A percentile compares a stretch with the other conserved stretches of the same genome.
Conservation (phyloP, 37 sponge, comb jelly and placozoan species). For the Theonella swinhoei region DNA sequence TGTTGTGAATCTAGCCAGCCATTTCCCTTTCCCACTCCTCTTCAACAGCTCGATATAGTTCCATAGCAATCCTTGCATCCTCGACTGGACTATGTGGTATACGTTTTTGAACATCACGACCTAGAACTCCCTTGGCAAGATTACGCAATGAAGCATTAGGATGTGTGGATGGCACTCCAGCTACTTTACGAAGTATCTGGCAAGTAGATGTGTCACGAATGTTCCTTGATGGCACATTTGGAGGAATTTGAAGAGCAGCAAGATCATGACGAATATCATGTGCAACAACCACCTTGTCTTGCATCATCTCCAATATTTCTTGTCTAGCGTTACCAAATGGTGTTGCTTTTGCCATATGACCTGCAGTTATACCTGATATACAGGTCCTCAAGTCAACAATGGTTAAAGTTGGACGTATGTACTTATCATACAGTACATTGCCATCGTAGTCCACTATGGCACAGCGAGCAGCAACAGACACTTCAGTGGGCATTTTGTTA, state of each 20-base stretch:
- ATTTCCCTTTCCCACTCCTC: slow-evolving; percentile 76
- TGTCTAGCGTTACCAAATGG: slow-evolving; percentile 41
- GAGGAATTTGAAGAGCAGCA: slow-evolving; percentile 31
- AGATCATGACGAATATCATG: slow-evolving; percentile 75
- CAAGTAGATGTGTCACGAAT: slow-evolving; percentile 67
- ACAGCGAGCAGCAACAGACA: slow-evolving; percentile 65
- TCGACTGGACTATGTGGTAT: slow-evolving; percentile 75
- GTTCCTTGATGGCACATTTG: too few relatives aligned
- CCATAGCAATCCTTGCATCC: slow-evolving; percentile 81
- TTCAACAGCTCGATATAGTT: slow-evolving; percentile 50
- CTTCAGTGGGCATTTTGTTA: background rate
- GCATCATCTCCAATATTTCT: slow-evolving; percentile 39
- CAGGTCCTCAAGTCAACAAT: slow-evolving; percentile 64
- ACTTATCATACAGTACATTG: slow-evolving; percentile 65
- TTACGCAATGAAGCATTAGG: slow-evolving; percentile 72
- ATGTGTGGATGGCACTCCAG: slow-evolving; percentile 8
- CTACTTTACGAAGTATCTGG: slow-evolving; percentile 32
- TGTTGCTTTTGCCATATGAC: slow-evolving; percentile 50
- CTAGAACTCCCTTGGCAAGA: slow-evolving; percentile 41
- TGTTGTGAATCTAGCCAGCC: too few relatives aligned
- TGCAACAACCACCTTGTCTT: slow-evolving; percentile 63
- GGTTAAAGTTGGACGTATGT: slow-evolving; percentile 54
- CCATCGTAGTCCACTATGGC: slow-evolving; percentile 73
- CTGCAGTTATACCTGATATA: slow-evolving; percentile 64
- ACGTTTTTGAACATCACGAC: slow-evolving; percentile 54